A percentile compares a stretch with the other conserved stretches of the same genome.
These are phyloP conservation scores for Eublepharis macularius DNA, from an alignment of 2,113 vertebrate species.

Conservation along the genomic window DNA sequence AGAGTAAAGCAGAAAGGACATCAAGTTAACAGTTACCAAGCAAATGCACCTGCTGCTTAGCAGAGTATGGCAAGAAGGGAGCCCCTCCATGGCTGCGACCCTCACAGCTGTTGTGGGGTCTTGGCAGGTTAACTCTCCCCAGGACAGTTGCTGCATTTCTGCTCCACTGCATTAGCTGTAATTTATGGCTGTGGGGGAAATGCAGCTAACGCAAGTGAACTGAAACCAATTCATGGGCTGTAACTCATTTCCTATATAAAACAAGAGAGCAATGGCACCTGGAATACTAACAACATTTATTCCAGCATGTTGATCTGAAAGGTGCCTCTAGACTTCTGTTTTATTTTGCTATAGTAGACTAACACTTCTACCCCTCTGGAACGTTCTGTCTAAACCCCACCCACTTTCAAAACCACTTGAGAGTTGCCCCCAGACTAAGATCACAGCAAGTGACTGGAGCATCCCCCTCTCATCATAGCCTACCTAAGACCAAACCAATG, in stretches of 20 bases:
- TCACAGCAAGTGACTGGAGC: not conserved
- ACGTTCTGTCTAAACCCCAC: not conserved
- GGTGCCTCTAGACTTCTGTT: too few species aligned
- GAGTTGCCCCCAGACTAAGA: slow-evolving; percentile 8
- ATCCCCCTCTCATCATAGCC: not conserved
- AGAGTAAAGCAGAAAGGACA: not conserved
- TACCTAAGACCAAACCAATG: not conserved
- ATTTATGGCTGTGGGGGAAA: slow-evolving; percentile 35
- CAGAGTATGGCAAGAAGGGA: not conserved
- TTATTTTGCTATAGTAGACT: not conserved
- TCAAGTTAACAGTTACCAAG: not conserved
- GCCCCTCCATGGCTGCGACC: not conserved
- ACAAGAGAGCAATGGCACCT: too few species aligned
- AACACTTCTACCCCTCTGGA: not conserved
- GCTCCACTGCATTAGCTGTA: not conserved
- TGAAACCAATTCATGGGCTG: not conserved
- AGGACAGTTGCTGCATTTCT: not conserved
- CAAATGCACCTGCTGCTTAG: slow-evolving; percentile 6
- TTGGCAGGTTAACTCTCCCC: not conserved
- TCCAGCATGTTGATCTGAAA: too few species aligned
- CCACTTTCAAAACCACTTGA: not conserved
- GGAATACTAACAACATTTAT: too few species aligned
- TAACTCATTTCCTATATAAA: not conserved
- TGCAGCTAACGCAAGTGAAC: slow-evolving; percentile 37
- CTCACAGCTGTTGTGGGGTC: fast-evolving